Conservation (phyloP, 2,888 invertebrate genomes). For the Saturnia japonica region DNA sequence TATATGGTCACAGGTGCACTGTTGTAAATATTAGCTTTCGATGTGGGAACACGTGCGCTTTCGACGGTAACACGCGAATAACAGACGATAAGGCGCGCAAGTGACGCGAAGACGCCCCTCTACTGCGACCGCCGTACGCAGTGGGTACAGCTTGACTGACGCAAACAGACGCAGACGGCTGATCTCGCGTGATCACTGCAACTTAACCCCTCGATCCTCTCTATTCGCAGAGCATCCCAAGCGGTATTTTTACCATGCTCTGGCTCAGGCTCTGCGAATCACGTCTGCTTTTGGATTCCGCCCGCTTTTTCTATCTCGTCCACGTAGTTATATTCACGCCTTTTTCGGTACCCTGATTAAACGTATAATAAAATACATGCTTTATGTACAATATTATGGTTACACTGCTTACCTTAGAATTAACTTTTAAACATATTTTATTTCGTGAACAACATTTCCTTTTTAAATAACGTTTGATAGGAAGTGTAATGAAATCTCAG, state of each 20-base stretch:
- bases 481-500: not conserved
- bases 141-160: constrained; percentile 73
- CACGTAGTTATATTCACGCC: constrained; percentile 73
- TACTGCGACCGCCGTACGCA: constrained; percentile 70
- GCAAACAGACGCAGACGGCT: constrained; percentile 35
- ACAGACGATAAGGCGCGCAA: constrained; percentile 55
- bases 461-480: too few relatives aligned
- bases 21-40: constrained; percentile 57
- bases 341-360: constrained; percentile 67
- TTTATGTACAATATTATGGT: not conserved
- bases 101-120: constrained; percentile 50
- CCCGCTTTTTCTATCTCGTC: constrained; percentile 66
- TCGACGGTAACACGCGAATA: constrained; percentile 71
- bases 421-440: too few relatives aligned
- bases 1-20: constrained; percentile 73
- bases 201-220: constrained; percentile 43
- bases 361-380: constrained; percentile 32
- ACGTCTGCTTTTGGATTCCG: constrained; percentile 50
- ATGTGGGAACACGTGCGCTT: constrained; percentile 73
- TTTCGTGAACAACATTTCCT: too few relatives aligned
- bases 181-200: constrained; percentile 60
- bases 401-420: too few relatives aligned
- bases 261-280: too few relatives aligned
- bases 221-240: constrained; percentile 18
- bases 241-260: constrained; percentile 22